A percentile compares a stretch with the other conserved stretches of the same genome.
Conservation (phyloP, 2,113 vertebrate genomes). For the Pan troglodytes region NHGRI_mPanTro3-v2.1_pri NC_072407.2:17750501-17751000, state of each 20-base stretch:
- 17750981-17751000: background rate
- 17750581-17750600: background rate
- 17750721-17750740: background rate
- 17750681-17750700: background rate
- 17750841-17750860: background rate
- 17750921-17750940: background rate
- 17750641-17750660: background rate
- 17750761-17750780: background rate
- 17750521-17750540: background rate
- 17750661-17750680: background rate
- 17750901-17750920: background rate
- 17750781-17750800: background rate
- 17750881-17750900: background rate
- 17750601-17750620: background rate
- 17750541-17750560: background rate
- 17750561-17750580: background rate
- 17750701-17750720: background rate
- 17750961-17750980: background rate
- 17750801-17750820: background rate
- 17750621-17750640: background rate
- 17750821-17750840: background rate
- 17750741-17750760: background rate
- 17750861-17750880: background rate
- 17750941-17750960: background rate
- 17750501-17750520: background rate